phyloP scores from a whole-genome alignment of 2,888 invertebrate species.

The Clunio marinus region DNA sequence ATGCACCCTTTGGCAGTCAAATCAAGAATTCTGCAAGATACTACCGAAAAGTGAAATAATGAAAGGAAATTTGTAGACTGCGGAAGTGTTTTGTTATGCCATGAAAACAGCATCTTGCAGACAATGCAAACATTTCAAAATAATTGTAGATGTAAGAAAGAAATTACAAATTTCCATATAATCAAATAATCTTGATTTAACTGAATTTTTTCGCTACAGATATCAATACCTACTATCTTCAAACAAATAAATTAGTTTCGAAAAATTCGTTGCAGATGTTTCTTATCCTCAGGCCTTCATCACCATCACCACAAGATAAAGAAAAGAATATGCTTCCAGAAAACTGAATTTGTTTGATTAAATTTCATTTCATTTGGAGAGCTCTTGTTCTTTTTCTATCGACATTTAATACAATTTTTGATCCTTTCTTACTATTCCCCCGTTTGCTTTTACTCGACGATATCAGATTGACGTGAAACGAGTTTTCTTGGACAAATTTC shows the following conservation, averaged over 20 bases:
- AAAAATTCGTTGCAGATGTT: conserved; percentile 28
- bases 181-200: conserved; percentile 1
- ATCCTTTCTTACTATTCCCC: conserved; percentile 10
- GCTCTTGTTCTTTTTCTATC: conserved; percentile 6
- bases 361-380: conserved; percentile 25
- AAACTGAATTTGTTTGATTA: conserved; percentile 28
- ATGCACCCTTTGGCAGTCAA: too few species aligned
- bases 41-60: too few species aligned
- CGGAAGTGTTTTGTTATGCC: background rate
- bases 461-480: conserved; percentile 20
- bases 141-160: background rate
- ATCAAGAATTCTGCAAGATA: too few species aligned
- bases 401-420: conserved; percentile 31
- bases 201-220: background rate
- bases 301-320: background rate
- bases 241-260: conserved; percentile 34
- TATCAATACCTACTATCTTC: too few species aligned
- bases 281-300: conserved; percentile 22
- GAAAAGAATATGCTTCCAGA: background rate
- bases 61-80: too few species aligned
- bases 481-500: conserved; percentile 31
- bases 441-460: background rate
- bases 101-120: background rate
- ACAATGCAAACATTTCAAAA: background rate
- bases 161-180: background rate